Percentiles rank a stretch among this genome's conserved stretches.
Evolutionary conservation across 1,140 invertebrate species (phyloP).

Genomic region (Xylocopa sonorina): DNA sequence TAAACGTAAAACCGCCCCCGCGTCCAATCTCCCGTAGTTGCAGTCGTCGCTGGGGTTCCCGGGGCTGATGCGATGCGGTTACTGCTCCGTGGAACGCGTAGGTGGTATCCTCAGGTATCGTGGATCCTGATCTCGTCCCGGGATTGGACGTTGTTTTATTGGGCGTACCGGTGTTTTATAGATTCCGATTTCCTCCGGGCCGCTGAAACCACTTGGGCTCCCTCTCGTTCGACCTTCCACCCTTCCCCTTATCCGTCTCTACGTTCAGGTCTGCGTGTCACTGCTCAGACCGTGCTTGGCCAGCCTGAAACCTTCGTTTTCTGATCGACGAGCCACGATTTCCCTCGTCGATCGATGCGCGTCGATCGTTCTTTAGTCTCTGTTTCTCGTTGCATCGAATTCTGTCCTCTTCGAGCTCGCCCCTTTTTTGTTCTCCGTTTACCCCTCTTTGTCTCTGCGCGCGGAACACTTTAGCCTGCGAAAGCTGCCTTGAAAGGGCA

Average conservation of each 20-base stretch:
- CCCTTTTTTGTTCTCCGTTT: too few species aligned
- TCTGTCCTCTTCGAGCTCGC: too few species aligned
- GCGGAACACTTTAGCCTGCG: background rate
- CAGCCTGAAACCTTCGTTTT: slow-evolving; percentile 19
- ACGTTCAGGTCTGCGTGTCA: slow-evolving; percentile 1
- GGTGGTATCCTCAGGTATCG: slow-evolving; percentile 40
- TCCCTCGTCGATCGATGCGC: background rate
- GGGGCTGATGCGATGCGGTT: slow-evolving; percentile 41
- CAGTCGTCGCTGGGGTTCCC: slow-evolving; percentile 33
- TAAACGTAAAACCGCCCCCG: slow-evolving; percentile 52
- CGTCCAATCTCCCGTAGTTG: slow-evolving; percentile 53
- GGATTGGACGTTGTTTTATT: slow-evolving; percentile 70
- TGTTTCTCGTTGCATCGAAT: background rate
- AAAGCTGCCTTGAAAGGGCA: slow-evolving; percentile 17
- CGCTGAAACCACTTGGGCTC: slow-evolving; percentile 24
- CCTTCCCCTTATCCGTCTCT: background rate
- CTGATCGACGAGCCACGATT: slow-evolving; percentile 19
- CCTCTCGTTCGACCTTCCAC: background rate
- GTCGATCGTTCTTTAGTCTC: slow-evolving; percentile 13
- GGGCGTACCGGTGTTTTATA: slow-evolving; percentile 65
- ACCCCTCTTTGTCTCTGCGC: background rate
- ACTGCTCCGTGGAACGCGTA: slow-evolving; percentile 11
- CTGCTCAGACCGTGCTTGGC: slow-evolving; percentile 20
- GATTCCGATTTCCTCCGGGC: slow-evolving; percentile 65
- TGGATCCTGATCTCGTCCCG: slow-evolving; percentile 39